Conservation (phyloP, 2,113 vertebrate species). For the Leptosomus discolor region DNA sequence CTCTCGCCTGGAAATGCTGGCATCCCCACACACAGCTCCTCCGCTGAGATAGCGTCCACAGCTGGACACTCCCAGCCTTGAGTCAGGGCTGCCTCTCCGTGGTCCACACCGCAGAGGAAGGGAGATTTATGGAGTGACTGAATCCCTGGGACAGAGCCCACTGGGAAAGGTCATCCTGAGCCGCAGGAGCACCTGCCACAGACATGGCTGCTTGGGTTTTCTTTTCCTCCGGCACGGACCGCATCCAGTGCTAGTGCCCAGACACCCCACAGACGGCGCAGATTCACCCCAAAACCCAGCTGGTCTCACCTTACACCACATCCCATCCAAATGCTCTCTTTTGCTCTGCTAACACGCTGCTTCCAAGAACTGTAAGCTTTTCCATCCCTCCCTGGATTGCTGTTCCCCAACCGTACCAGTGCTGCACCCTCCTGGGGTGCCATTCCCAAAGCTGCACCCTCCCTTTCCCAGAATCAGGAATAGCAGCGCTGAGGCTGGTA, state of each 20-base stretch:
- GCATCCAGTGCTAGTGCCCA: background rate
- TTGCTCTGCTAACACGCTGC: background rate
- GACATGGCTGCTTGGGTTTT: accelerated
- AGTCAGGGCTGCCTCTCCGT: background rate
- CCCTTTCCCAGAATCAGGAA: background rate
- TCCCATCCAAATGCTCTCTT: background rate
- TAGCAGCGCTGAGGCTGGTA: background rate
- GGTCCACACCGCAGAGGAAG: accelerated
- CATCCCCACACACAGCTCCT: conserved; percentile 5
- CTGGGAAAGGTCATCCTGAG: background rate
- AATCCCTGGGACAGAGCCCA: background rate
- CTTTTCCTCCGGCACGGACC: background rate
- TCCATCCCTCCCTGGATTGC: background rate
- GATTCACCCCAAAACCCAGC: background rate
- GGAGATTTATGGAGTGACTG: background rate
- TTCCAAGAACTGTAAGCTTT: background rate
- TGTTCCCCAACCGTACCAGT: background rate
- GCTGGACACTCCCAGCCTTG: conserved; percentile 24
- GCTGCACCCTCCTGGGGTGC: background rate
- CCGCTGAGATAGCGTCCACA: background rate
- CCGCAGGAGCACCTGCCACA: background rate
- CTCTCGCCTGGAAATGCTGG: conserved; percentile 50
- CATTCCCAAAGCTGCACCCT: background rate
- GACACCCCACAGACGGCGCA: background rate
- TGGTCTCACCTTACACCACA: background rate